Evolutionary conservation across 2,113 vertebrate species (phyloP).

Genomic region (Sturnira hondurensis): DNA sequence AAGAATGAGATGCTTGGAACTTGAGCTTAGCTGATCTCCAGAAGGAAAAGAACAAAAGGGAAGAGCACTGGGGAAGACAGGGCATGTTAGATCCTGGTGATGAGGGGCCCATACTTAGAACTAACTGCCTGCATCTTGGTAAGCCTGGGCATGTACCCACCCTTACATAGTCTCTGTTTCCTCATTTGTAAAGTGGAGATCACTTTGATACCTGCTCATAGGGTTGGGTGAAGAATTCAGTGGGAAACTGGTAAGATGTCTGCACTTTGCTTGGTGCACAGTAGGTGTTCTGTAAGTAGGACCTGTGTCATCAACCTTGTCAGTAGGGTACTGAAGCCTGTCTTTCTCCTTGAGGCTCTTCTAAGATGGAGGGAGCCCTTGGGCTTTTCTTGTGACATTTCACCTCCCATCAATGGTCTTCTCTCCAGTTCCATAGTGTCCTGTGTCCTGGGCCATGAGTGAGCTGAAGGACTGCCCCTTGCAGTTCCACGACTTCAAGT

Average conservation of each 20-base stretch:
- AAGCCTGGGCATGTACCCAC: neutral
- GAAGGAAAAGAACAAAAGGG: neutral
- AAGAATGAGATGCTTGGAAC: neutral
- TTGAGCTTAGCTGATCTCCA: neutral
- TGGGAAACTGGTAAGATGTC: neutral
- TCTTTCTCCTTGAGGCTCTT: neutral
- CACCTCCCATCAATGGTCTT: neutral
- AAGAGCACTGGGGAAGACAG: neutral
- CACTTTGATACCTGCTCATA: neutral
- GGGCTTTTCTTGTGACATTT: neutral
- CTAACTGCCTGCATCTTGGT: neutral
- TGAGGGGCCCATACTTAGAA: neutral
- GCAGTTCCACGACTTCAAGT: slow-evolving; percentile 99
- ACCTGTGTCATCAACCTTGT: neutral
- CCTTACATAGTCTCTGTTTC: neutral
- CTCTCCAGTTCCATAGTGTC: neutral
- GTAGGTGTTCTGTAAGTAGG: neutral
- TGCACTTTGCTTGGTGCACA: neutral
- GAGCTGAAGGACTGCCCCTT: slow-evolving; percentile 98
- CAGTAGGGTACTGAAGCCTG: neutral
- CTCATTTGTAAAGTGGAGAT: neutral
- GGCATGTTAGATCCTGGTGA: neutral
- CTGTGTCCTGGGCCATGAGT: slow-evolving; percentile 84
- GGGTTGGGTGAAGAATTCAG: neutral
- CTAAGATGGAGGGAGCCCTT: neutral